phyloP scores from a whole-genome alignment of 2,797 vertebrate species.

The Cichlasoma orientale region DNA sequence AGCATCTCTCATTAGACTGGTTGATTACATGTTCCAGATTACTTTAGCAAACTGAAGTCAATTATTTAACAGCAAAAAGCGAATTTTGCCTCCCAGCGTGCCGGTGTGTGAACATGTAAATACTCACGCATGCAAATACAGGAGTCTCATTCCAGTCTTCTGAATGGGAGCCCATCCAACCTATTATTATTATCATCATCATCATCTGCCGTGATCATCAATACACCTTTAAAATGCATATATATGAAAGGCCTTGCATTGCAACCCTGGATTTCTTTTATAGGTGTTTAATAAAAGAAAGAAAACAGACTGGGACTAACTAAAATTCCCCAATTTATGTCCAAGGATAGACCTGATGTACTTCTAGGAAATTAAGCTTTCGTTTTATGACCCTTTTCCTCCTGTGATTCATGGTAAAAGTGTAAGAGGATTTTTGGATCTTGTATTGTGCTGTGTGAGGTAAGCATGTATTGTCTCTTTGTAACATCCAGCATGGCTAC shows the following conservation, averaged over 20 bases:
- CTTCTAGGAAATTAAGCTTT: too few relatives aligned
- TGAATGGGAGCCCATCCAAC: neutral
- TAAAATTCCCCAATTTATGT: neutral
- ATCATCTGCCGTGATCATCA: neutral
- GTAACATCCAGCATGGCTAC: neutral
- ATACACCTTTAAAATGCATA: neutral
- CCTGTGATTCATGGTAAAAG: neutral
- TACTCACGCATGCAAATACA: constrained; percentile 7
- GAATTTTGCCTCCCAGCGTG: neutral
- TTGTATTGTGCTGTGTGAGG: neutral
- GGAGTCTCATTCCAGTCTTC: neutral
- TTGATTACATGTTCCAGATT: constrained; percentile 22
- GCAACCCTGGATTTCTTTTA: neutral
- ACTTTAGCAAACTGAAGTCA: constrained; percentile 7
- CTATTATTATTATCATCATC: neutral
- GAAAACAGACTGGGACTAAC: neutral
- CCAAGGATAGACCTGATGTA: neutral
- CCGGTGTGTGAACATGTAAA: neutral
- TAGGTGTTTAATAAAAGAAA: neutral
- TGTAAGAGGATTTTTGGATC: neutral
- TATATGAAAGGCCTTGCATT: neutral
- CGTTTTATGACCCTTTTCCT: neutral
- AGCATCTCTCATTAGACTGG: constrained; percentile 12
- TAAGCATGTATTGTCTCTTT: neutral
- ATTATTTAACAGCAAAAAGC: constrained; percentile 20